These are phyloP conservation scores for Suillia variegata DNA, from an alignment of 2,888 invertebrate genomes.

Conservation along the genomic window DNA sequence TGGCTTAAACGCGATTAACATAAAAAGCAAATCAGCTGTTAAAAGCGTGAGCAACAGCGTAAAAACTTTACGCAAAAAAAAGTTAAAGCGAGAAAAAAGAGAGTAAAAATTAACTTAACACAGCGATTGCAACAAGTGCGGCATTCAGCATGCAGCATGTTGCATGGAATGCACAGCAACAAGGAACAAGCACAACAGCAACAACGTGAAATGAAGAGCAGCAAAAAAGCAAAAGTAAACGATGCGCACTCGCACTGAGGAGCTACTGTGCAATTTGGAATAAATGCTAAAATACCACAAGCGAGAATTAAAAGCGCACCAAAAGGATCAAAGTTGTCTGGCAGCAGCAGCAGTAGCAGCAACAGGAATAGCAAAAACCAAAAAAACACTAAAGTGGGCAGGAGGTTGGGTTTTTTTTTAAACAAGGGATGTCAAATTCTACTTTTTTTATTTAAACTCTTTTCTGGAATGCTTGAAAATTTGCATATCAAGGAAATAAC, in stretches of 20 bases:
- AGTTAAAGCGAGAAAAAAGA: neutral
- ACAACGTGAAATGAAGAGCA: neutral
- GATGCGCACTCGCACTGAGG: neutral
- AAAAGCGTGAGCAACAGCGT: neutral
- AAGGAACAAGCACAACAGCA: neutral
- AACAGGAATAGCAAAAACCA: too few relatives aligned
- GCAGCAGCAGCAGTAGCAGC: too few relatives aligned
- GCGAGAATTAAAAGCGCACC: too few relatives aligned
- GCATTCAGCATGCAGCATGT: neutral
- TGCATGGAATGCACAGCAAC: neutral
- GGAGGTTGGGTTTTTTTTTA: too few relatives aligned
- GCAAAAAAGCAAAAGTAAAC: neutral
- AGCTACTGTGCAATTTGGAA: neutral
- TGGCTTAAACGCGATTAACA: neutral
- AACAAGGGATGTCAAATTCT: too few relatives aligned
- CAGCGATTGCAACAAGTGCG: neutral
- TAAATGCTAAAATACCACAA: neutral
- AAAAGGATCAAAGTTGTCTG: too few relatives aligned
- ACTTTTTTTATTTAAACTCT: too few relatives aligned
- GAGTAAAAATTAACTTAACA: neutral
- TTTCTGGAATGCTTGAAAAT: too few relatives aligned
- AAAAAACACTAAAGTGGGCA: too few relatives aligned
- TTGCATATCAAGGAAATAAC: too few relatives aligned
- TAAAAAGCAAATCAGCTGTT: constrained; percentile 2
- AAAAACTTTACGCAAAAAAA: neutral